Conservation (phyloP, 2,888 invertebrate species). For the Dasysyrphus tricinctus region DNA sequence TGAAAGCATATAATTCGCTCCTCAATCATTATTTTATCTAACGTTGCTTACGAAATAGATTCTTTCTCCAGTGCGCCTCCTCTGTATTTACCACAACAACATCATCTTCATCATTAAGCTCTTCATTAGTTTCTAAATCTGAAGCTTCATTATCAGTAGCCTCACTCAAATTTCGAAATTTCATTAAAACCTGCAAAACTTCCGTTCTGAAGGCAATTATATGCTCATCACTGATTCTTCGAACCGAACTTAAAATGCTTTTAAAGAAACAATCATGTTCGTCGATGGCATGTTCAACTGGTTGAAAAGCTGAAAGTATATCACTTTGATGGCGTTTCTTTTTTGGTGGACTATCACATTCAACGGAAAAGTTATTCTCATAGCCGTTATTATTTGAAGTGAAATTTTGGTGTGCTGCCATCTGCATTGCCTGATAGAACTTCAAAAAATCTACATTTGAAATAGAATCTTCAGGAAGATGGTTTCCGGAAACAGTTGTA, state of each 20-base stretch:
- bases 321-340: constrained; percentile 51
- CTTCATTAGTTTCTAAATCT: constrained; percentile 26
- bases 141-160: constrained; percentile 47
- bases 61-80: constrained; percentile 76
- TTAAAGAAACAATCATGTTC: constrained; percentile 77
- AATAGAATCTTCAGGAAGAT: constrained; percentile 28
- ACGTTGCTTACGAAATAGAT: constrained; percentile 63
- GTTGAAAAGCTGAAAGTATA: constrained; percentile 27
- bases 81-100: constrained; percentile 75
- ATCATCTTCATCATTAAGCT: constrained; percentile 42
- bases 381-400: constrained; percentile 29
- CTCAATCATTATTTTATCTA: not conserved
- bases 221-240: constrained; percentile 75
- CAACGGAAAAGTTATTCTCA: constrained; percentile 17
- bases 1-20: not conserved
- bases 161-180: constrained; percentile 75
- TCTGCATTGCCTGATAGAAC: constrained; percentile 70
- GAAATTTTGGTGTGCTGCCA: constrained; percentile 64
- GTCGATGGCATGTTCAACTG: constrained; percentile 67
- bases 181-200: constrained; percentile 74
- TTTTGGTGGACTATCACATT: constrained; percentile 37
- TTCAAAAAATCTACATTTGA: constrained; percentile 63
- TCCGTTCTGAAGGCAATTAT: constrained; percentile 76
- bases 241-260: constrained; percentile 73
- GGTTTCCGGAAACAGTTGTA: constrained; percentile 46